Evolutionary conservation across 2,797 vertebrate species (phyloP).

Genomic region (Erithacus rubecula): DNA sequence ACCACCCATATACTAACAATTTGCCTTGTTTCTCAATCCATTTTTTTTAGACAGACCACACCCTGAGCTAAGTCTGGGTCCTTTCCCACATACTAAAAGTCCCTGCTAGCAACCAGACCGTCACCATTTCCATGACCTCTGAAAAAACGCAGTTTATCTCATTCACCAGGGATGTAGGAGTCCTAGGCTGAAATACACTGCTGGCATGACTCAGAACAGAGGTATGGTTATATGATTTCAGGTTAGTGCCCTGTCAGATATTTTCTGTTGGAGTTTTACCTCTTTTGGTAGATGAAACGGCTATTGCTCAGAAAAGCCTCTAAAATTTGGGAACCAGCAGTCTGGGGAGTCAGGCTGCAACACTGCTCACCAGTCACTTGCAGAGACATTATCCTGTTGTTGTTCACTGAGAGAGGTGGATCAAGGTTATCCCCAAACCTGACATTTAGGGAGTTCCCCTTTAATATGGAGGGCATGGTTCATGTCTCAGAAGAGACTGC

Average conservation of each 20-base stretch:
- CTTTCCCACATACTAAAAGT: background rate
- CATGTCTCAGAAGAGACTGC: background rate
- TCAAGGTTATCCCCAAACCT: background rate
- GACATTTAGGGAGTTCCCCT: background rate
- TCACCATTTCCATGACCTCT: background rate
- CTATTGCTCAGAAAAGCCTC: background rate
- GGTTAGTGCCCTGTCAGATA: background rate
- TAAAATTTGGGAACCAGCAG: background rate
- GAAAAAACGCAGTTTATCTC: background rate
- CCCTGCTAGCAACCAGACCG: background rate
- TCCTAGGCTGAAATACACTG: background rate
- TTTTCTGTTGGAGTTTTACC: background rate
- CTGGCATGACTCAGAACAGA: background rate
- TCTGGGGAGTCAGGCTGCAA: background rate
- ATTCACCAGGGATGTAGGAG: background rate
- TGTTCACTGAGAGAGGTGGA: background rate
- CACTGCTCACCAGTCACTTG: rapidly evolving
- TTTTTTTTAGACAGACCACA: background rate
- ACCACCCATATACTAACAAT: background rate
- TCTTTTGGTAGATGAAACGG: background rate
- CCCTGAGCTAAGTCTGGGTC: background rate
- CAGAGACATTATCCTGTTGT: background rate
- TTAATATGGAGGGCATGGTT: background rate
- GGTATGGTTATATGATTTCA: background rate
- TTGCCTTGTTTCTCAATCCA: background rate